Conservation (phyloP, 1,140 invertebrate species). For the Ceratosolen solmsi region DNA sequence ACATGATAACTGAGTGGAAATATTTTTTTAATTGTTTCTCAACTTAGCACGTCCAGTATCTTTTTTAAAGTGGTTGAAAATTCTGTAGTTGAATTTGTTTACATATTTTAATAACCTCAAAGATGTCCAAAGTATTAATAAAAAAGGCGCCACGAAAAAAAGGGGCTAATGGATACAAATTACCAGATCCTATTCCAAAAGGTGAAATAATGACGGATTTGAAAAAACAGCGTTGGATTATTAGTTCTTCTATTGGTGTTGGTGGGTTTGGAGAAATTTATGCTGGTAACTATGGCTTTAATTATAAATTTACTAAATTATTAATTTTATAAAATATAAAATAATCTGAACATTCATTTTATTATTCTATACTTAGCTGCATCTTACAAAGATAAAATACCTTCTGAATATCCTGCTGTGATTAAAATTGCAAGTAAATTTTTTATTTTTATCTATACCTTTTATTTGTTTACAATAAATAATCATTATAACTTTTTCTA, state of each 20-base stretch:
- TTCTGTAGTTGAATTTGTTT: conserved; percentile 26
- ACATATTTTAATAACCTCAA: conserved; percentile 35
- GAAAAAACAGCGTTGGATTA: conserved; percentile 84
- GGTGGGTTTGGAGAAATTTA: conserved; percentile 97
- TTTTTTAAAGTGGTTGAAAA: neutral
- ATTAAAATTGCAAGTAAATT: conserved; percentile 84
- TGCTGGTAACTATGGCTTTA: conserved; percentile 73
- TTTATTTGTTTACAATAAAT: conserved; percentile 40
- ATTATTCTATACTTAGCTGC: conserved; percentile 68
- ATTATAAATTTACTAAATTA: conserved; percentile 26
- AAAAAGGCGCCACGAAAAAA: conserved; percentile 74
- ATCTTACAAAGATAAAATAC: conserved; percentile 71
- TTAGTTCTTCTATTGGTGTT: conserved; percentile 89
- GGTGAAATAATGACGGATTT: conserved; percentile 86
- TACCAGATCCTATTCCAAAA: conserved; percentile 82
- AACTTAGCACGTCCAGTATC: neutral
- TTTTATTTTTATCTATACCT: conserved; percentile 26
- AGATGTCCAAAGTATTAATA: conserved; percentile 32
- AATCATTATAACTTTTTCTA: conserved; percentile 67
- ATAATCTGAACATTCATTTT: neutral
- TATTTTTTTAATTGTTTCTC: conserved; percentile 13
- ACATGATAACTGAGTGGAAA: too few species aligned
- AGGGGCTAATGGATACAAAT: conserved; percentile 79
- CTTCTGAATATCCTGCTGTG: conserved; percentile 78
- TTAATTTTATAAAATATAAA: conserved; percentile 14